These are phyloP conservation scores for Panagrolaimus sp. DNA, from an alignment of 1,140 invertebrate genomes.

Conservation along the genomic window DNA sequence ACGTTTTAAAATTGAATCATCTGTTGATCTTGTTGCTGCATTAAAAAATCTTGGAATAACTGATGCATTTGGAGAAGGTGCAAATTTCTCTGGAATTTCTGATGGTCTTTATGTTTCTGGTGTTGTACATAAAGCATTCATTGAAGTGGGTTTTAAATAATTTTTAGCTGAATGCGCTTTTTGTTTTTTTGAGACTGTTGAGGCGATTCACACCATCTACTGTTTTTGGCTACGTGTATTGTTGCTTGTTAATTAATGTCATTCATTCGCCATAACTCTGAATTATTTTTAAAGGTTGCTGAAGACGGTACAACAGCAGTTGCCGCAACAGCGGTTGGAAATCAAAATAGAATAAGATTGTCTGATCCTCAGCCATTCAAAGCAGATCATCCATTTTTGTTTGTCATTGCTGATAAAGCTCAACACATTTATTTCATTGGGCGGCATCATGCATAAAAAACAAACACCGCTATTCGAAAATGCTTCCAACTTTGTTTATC, in stretches of 20 bases:
- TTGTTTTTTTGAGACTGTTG: no score
- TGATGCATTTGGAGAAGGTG: constrained; percentile 38
- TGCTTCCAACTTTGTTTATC: no score
- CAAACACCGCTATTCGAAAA: no score
- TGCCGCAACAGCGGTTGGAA: neutral
- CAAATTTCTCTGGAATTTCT: constrained; percentile 30
- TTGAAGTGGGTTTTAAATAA: constrained; percentile 47
- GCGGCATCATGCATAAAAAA: neutral
- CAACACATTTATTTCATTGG: neutral
- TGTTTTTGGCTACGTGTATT: neutral
- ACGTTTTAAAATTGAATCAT: constrained; percentile 51
- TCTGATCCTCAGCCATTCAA: neutral
- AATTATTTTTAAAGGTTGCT: no score
- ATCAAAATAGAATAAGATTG: neutral
- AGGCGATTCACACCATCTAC: neutral
- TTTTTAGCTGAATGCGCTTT: neutral
- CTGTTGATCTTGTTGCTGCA: constrained; percentile 31
- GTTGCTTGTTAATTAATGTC: neutral
- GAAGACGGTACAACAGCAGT: neutral
- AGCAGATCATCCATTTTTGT: neutral
- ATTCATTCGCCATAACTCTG: no score
- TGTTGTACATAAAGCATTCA: constrained; percentile 55
- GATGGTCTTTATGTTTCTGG: constrained; percentile 24
- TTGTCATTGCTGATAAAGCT: neutral
- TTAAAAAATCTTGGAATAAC: constrained; percentile 46